These are phyloP conservation scores for Hydrozoanthus tunicans DNA, from an alignment of 64 coral and sea anemone genomes.

Conservation along the genomic window DNA sequence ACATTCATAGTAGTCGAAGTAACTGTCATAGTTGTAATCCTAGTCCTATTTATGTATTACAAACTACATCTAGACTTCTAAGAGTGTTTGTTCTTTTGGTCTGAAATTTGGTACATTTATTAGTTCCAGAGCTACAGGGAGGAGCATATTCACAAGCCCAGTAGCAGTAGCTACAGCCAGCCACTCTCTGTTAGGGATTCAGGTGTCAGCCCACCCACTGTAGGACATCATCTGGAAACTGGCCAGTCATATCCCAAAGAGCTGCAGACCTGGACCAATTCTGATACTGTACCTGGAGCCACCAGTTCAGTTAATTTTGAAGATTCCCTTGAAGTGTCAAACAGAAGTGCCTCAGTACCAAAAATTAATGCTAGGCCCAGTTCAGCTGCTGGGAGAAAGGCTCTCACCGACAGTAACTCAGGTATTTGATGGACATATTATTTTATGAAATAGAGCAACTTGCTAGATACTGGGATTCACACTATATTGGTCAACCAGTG, in stretches of 20 bases:
- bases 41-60: too few relatives aligned
- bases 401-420: constrained; percentile 22
- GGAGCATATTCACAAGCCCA: not conserved
- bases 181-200: not conserved
- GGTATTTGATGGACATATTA: not conserved
- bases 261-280: not conserved
- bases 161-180: not conserved
- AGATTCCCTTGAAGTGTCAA: constrained; percentile 71
- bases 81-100: too few relatives aligned
- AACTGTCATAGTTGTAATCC: too few relatives aligned
- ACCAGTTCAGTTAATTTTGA: constrained; percentile 68
- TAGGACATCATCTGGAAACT: not conserved
- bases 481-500: not conserved
- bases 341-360: not conserved
- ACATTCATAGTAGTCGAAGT: too few relatives aligned
- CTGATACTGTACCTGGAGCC: constrained; percentile 25
- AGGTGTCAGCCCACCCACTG: not conserved
- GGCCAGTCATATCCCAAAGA: not conserved
- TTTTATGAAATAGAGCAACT: not conserved
- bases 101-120: too few relatives aligned
- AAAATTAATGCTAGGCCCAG: not conserved
- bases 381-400: not conserved
- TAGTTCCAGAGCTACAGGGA: not conserved
- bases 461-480: not conserved
- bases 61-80: too few relatives aligned